Evolutionary conservation across 2,113 vertebrate genomes (phyloP).

Genomic region (Ciconia boyciana): DNA sequence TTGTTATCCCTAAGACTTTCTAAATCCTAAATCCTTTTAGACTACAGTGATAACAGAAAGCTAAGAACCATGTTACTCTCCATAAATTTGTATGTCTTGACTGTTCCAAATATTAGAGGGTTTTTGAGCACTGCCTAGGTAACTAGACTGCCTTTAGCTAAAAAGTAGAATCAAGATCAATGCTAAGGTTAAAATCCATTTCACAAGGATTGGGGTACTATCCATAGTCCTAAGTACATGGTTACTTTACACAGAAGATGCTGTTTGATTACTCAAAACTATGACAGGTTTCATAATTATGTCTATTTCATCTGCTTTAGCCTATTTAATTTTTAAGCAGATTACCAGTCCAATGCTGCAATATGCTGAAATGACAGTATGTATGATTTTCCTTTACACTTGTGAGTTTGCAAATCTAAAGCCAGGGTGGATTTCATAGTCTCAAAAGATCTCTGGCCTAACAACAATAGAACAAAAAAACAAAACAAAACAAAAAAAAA

Average conservation of each 20-base stretch:
- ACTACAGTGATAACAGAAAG: neutral
- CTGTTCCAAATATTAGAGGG: neutral
- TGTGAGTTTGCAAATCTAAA: neutral
- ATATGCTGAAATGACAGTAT: neutral
- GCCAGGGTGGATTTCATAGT: neutral
- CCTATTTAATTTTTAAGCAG: neutral
- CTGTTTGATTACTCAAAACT: neutral
- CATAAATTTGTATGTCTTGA: neutral
- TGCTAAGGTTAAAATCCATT: neutral
- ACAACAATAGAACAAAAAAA: neutral
- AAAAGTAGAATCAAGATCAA: neutral
- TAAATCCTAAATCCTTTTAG: neutral
- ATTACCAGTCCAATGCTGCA: neutral
- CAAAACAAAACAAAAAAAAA: too few relatives aligned
- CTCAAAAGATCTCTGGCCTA: neutral
- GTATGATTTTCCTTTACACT: neutral
- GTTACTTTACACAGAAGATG: neutral
- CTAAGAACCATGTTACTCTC: fast-evolving
- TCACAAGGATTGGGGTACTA: neutral
- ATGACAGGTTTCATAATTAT: neutral
- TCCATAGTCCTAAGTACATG: neutral
- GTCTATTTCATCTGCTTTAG: neutral
- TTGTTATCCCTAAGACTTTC: neutral
- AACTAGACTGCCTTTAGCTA: neutral
- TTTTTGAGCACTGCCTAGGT: neutral